Percentiles rank a stretch among this genome's conserved stretches.
Evolutionary conservation across 2,797 vertebrate genomes (phyloP).

Genomic region (Esox lucius): DNA sequence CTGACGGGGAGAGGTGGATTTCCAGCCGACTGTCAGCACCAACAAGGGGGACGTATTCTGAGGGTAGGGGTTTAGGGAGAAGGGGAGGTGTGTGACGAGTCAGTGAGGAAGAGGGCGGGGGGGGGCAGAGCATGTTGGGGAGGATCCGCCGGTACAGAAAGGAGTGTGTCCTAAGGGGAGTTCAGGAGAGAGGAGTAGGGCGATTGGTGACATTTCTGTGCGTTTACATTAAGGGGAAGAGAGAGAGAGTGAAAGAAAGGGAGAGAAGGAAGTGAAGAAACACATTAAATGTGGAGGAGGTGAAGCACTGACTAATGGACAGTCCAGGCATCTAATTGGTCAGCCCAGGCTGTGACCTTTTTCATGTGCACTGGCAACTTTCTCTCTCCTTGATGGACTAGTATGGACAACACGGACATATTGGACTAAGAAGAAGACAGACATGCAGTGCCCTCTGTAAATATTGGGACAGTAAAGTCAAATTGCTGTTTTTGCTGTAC

Average conservation of each 20-base stretch:
- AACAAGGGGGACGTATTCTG: neutral
- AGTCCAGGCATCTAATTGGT: slow-evolving; percentile 28
- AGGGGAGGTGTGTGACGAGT: neutral
- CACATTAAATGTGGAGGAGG: slow-evolving; percentile 3
- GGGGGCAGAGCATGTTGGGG: slow-evolving; percentile 13
- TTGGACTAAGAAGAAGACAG: neutral
- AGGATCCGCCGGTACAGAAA: neutral
- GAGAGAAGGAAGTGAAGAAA: neutral
- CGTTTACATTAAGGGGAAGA: neutral
- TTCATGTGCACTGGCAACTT: neutral
- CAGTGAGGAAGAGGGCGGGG: neutral
- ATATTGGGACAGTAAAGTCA: no score
- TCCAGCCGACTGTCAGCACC: neutral
- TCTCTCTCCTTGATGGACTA: no score
- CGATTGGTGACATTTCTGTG: neutral
- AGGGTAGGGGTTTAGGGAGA: neutral
- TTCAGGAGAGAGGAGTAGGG: neutral
- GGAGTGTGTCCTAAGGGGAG: neutral
- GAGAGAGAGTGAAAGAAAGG: neutral
- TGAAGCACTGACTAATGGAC: slow-evolving; percentile 10
- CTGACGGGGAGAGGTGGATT: neutral
- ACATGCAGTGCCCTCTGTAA: no score
- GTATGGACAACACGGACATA: neutral
- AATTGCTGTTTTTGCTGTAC: no score
- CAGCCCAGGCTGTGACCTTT: slow-evolving; percentile 38